Conservation (phyloP, 37 sponge, comb jelly and placozoan genomes). For the Beroe forskalii region DNA sequence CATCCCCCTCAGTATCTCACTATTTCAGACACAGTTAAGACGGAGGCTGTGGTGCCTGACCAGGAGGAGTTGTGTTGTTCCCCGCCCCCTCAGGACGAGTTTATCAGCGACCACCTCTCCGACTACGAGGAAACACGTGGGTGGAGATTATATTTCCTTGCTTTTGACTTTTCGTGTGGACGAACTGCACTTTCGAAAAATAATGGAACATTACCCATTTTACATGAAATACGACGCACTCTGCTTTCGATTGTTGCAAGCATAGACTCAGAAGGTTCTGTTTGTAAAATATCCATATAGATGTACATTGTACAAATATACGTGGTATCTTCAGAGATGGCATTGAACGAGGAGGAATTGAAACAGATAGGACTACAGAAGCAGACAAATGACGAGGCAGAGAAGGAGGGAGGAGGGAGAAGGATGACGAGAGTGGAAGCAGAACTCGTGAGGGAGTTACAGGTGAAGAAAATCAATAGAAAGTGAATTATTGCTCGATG, state of each 20-base stretch:
- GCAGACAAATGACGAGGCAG: background rate
- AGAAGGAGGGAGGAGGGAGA: conserved; percentile 7
- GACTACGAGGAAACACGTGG: conserved; percentile 54
- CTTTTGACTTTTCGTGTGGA: no score
- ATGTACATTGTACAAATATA: no score
- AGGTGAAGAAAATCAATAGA: no score
- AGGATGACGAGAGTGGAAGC: conserved; percentile 68
- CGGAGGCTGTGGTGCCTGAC: background rate
- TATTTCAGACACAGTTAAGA: background rate
- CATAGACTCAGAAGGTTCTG: no score
- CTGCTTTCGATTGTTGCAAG: no score
- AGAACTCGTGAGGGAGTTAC: conserved; percentile 68
- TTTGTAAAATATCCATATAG: background rate
- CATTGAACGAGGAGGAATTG: background rate
- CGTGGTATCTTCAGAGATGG: no score
- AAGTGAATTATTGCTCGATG: no score
- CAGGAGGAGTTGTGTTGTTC: background rate
- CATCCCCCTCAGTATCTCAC: no score
- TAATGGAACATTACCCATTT: no score
- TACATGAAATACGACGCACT: no score
- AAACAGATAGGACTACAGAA: conserved; percentile 19
- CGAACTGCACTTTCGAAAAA: no score
- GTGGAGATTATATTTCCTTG: no score
- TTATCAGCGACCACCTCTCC: conserved; percentile 80
- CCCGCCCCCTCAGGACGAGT: conserved; percentile 69